These are phyloP conservation scores for Cyanoderma ruficeps DNA, from an alignment of 2,113 vertebrate genomes.

Conservation along the genomic window DNA sequence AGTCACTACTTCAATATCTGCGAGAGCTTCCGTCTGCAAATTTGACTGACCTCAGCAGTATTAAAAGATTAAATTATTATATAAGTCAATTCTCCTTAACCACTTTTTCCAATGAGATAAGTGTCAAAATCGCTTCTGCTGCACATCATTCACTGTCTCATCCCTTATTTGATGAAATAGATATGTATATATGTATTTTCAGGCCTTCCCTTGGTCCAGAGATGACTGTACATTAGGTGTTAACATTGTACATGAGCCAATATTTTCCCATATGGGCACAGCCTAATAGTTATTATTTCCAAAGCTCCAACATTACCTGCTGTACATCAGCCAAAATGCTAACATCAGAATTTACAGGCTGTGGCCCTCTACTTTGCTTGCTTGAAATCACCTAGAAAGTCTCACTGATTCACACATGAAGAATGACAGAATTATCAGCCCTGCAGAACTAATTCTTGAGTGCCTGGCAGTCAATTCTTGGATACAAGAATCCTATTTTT, in stretches of 20 bases:
- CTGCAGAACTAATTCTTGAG: background rate
- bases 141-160: background rate
- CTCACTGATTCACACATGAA: background rate
- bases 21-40: background rate
- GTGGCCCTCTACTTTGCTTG: background rate
- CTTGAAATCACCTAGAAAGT: background rate
- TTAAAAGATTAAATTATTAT: slow-evolving; percentile 45
- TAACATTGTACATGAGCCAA: background rate
- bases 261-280: background rate
- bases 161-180: background rate
- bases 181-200: background rate
- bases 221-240: background rate
- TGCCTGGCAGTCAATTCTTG: background rate
- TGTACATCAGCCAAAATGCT: background rate
- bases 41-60: slow-evolving; percentile 3
- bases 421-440: background rate
- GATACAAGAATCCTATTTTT: background rate
- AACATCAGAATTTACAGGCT: background rate
- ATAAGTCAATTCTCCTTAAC: slow-evolving; percentile 32
- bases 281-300: background rate
- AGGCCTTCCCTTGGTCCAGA: background rate
- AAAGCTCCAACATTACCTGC: background rate
- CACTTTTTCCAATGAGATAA: background rate
- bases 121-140: background rate
- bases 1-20: slow-evolving; percentile 5